Percentiles rank a stretch among this genome's conserved stretches.
Evolutionary conservation across 2,888 invertebrate genomes (phyloP).

Genomic region (Trachelus stipa): DNA sequence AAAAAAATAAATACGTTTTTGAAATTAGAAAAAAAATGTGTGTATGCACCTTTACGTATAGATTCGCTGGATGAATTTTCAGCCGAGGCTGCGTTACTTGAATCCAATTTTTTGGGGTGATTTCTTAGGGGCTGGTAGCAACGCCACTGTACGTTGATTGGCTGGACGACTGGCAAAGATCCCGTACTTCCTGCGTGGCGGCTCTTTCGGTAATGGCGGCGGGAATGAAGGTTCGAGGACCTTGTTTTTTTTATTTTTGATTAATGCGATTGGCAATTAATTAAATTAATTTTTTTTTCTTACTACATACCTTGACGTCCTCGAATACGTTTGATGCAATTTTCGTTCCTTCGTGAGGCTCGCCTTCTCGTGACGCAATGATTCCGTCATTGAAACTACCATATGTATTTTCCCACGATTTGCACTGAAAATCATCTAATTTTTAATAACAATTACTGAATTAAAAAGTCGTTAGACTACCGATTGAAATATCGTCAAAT

Average conservation of each 20-base stretch:
- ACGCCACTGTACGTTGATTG: conserved; percentile 37
- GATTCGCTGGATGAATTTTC: conserved; percentile 49
- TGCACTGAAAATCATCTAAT: conserved; percentile 54
- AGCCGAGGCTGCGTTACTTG: conserved; percentile 50
- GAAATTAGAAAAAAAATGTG: not conserved
- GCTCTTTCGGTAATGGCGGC: conserved; percentile 50
- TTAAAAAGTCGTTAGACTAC: not conserved
- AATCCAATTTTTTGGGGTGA: conserved; percentile 49
- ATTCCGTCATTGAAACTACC: conserved; percentile 13
- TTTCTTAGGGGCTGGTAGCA: conserved; percentile 27
- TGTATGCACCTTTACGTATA: not conserved
- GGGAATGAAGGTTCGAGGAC: conserved; percentile 61
- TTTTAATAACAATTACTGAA: conserved; percentile 47
- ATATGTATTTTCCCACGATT: conserved; percentile 33
- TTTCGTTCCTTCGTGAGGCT: conserved; percentile 22
- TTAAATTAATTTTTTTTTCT: conserved; percentile 2
- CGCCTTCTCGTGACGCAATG: conserved; percentile 29
- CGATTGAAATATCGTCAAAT: not conserved
- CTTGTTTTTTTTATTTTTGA: conserved; percentile 28
- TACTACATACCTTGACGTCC: conserved; percentile 41
- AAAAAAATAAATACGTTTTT: not conserved
- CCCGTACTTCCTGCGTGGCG: conserved; percentile 59
- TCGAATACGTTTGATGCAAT: conserved; percentile 32
- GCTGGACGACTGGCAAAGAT: conserved; percentile 58
- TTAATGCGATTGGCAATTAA: not conserved